A percentile compares a stretch with the other conserved stretches of the same genome.
These are phyloP conservation scores for Lasioglossum figueresi DNA, from an alignment of 2,888 invertebrate species.

Conservation along the genomic window DNA sequence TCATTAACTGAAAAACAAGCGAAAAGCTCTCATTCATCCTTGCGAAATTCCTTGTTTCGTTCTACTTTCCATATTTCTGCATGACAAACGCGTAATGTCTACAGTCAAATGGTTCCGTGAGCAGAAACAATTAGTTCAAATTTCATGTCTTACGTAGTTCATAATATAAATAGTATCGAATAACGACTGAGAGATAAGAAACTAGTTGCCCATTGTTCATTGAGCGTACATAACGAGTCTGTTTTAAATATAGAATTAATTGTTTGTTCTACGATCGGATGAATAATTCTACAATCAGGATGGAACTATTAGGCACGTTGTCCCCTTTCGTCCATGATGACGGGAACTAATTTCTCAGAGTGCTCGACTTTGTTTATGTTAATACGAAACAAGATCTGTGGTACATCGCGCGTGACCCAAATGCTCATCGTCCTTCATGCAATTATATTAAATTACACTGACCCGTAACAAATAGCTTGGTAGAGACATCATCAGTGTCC, in stretches of 20 bases:
- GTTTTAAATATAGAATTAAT: not conserved
- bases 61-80: not conserved
- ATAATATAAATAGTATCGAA: not conserved
- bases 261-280: too few species aligned
- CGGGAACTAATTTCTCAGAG: not conserved
- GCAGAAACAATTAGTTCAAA: not conserved
- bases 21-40: not conserved
- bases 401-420: not conserved
- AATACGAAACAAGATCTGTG: not conserved
- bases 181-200: not conserved
- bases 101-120: not conserved
- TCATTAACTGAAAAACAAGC: not conserved
- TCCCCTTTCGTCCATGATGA: not conserved
- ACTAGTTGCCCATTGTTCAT: not conserved
- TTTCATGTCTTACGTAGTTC: not conserved
- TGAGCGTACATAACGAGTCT: not conserved
- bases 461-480: slow-evolving; percentile 9
- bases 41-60: not conserved
- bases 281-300: not conserved
- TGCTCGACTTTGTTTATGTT: not conserved
- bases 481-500: slow-evolving; percentile 6
- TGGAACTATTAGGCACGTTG: not conserved
- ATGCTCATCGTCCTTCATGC: not conserved
- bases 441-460: not conserved
- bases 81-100: not conserved